Conservation (phyloP, 1,140 invertebrate species). For the Wiebesia pumilae region DNA sequence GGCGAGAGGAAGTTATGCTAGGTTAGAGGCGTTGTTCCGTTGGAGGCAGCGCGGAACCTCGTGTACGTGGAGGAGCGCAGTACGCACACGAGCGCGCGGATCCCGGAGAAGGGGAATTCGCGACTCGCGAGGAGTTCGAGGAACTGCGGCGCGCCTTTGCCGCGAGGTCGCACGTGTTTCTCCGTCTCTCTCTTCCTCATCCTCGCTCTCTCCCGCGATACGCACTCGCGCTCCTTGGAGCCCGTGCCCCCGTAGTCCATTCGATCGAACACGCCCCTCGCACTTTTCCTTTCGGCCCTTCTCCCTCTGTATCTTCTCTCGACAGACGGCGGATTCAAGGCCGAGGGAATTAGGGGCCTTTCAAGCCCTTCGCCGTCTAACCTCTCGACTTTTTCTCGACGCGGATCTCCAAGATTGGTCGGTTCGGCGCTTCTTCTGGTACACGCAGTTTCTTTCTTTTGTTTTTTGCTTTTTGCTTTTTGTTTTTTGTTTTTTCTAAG, state of each 20-base stretch:
- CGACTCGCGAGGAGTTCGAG: constrained; percentile 42
- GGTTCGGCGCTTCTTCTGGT: neutral
- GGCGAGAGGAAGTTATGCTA: constrained; percentile 22
- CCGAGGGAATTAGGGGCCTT: neutral
- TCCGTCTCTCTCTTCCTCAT: constrained; percentile 19
- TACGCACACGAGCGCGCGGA: neutral
- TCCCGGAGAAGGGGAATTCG: constrained; percentile 9
- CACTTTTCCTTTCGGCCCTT: constrained; percentile 55
- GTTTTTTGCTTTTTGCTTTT: neutral
- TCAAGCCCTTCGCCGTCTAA: neutral
- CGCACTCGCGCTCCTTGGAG: neutral
- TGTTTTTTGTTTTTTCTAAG: too few species aligned
- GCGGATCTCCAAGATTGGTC: neutral
- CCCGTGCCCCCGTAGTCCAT: neutral
- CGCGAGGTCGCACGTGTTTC: constrained; percentile 51
- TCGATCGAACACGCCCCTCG: constrained; percentile 31
- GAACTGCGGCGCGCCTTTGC: constrained; percentile 44
- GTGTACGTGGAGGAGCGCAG: neutral
- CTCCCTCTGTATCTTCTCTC: constrained; percentile 46
- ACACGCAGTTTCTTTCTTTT: neutral
- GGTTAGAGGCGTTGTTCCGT: constrained; percentile 13
- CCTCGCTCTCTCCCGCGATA: neutral
- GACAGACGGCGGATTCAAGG: constrained; percentile 28
- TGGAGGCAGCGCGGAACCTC: neutral
- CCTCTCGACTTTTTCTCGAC: constrained; percentile 35